Percentiles rank a stretch among this genome's conserved stretches.
Evolutionary conservation across 2,113 vertebrate species (phyloP).

Genomic region (Alces alces): DNA sequence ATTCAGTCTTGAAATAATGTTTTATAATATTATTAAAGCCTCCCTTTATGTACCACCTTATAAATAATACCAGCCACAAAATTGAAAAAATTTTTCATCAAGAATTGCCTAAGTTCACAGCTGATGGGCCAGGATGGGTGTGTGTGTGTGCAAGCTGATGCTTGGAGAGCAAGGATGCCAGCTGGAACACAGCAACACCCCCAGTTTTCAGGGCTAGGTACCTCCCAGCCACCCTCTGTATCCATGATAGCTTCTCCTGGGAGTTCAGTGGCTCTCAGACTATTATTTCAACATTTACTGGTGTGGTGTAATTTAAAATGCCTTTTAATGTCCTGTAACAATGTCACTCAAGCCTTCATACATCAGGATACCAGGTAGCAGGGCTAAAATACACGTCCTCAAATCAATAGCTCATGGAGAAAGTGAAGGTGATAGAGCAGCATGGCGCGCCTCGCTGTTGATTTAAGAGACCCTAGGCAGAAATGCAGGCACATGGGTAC

Average conservation of each 20-base stretch:
- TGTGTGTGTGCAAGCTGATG: background rate
- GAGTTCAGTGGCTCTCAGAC: background rate
- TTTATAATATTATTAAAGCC: background rate
- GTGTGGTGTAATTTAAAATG: background rate
- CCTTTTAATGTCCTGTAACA: background rate
- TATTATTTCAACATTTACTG: background rate
- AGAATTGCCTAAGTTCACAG: background rate
- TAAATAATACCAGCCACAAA: background rate
- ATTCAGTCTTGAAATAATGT: background rate
- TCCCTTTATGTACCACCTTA: background rate
- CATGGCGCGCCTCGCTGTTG: accelerated
- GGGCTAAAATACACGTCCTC: background rate
- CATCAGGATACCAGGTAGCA: background rate
- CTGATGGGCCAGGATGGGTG: background rate
- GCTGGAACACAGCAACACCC: background rate
- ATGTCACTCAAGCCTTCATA: slow-evolving; percentile 25
- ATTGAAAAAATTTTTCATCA: background rate
- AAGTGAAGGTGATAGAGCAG: background rate
- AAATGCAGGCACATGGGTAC: background rate
- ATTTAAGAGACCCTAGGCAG: background rate
- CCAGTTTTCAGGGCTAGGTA: background rate
- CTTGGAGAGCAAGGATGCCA: background rate
- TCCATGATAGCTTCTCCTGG: background rate
- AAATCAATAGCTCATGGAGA: background rate
- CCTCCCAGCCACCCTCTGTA: background rate